Percentiles rank a stretch among this genome's conserved stretches.
phyloP scores from a whole-genome alignment of 2,888 invertebrate genomes.

The Molorchus minor region DNA sequence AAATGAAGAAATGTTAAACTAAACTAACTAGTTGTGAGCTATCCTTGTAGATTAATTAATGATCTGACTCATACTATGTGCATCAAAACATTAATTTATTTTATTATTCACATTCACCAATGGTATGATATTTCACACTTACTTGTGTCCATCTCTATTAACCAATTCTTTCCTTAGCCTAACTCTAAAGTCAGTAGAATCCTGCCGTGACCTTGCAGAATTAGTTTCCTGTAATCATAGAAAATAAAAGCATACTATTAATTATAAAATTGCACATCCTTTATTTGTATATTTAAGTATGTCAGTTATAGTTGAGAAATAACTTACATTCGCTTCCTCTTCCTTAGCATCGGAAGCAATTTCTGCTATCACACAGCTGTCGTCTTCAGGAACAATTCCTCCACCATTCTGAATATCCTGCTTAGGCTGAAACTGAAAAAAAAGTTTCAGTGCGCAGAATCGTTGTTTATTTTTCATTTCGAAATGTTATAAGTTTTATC shows the following conservation, averaged over 20 bases:
- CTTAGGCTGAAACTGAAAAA: constrained; percentile 56
- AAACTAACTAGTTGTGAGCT: no score
- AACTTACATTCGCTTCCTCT: constrained; percentile 59
- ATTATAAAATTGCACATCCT: not conserved
- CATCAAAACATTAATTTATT: not conserved
- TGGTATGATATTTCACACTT: constrained; percentile 50
- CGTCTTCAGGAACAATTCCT: constrained; percentile 61
- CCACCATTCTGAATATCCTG: constrained; percentile 63
- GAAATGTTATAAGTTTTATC: no score
- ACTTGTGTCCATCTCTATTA: constrained; percentile 85
- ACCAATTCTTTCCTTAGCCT: constrained; percentile 84
- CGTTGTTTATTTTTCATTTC: no score
- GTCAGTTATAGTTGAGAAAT: no score
- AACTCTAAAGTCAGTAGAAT: constrained; percentile 83
- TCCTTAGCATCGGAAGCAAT: constrained; percentile 61
- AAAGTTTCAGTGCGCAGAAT: no score
- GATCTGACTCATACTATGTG: not conserved
- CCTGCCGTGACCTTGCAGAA: constrained; percentile 69
- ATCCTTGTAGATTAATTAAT: not conserved
- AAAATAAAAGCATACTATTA: constrained; percentile 15
- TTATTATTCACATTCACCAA: not conserved
- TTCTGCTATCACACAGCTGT: constrained; percentile 62
- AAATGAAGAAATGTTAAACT: no score
- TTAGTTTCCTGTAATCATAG: constrained; percentile 51
- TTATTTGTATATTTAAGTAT: no score